Conservation (phyloP, 2,797 vertebrate genomes). For the Aythya fuligula region DNA sequence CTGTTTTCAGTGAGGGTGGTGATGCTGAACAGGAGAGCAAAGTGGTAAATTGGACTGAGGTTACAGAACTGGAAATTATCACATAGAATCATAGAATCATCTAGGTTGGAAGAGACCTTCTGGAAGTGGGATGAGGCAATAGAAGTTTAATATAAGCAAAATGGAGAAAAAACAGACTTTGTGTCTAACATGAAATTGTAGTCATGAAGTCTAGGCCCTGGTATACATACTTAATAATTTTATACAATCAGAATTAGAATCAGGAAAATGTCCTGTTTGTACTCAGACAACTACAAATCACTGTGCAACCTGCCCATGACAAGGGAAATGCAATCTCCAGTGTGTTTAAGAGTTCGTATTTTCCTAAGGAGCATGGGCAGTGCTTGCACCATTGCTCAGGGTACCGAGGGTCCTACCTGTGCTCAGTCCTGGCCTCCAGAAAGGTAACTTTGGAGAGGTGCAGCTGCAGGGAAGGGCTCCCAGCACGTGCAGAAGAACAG, state of each 20-base stretch:
- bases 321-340: not conserved
- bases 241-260: not conserved
- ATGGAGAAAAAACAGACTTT: not conserved
- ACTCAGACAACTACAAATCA: not conserved
- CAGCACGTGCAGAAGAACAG: rapidly evolving
- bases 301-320: not conserved
- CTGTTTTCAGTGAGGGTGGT: not conserved
- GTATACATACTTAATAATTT: not conserved
- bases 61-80: not conserved
- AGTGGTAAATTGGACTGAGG: not conserved
- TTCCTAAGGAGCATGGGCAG: not conserved
- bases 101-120: not conserved
- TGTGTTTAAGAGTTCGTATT: not conserved
- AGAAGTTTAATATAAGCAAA: not conserved
- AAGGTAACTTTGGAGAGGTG: not conserved
- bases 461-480: not conserved
- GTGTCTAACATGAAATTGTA: rapidly evolving
- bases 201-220: not conserved
- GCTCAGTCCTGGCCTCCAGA: not conserved
- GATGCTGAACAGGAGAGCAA: not conserved
- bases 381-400: not conserved
- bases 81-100: not conserved
- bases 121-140: not conserved
- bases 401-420: not conserved
- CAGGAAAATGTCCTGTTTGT: not conserved